phyloP scores from a whole-genome alignment of 1,140 invertebrate genomes.

The Drosophila mayri region DNA sequence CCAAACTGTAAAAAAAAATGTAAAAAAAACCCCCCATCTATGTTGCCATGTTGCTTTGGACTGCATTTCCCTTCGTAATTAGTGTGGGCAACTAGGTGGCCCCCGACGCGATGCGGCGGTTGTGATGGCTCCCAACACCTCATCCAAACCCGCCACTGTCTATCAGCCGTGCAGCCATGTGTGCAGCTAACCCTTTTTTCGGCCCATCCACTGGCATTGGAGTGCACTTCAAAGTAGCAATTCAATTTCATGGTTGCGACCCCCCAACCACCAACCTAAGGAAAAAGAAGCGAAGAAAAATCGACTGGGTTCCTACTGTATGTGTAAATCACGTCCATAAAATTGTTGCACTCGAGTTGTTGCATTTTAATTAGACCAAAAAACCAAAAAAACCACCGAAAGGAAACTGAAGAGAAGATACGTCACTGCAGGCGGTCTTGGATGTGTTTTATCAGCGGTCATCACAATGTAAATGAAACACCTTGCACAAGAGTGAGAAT shows the following conservation, averaged over 20 bases:
- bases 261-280: background rate
- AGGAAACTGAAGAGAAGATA: background rate
- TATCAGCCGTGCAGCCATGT: slow-evolving; percentile 74
- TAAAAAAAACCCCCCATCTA: background rate
- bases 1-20: slow-evolving; percentile 5
- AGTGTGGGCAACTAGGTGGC: slow-evolving; percentile 75
- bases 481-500: slow-evolving; percentile 42
- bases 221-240: slow-evolving; percentile 83
- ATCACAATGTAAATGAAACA: slow-evolving; percentile 48
- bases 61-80: slow-evolving; percentile 55
- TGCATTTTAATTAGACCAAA: slow-evolving; percentile 65
- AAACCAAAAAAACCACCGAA: background rate
- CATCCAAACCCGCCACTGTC: slow-evolving; percentile 37
- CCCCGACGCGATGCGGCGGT: slow-evolving; percentile 24
- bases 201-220: slow-evolving; percentile 67
- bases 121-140: slow-evolving; percentile 47
- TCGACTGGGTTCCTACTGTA: slow-evolving; percentile 16
- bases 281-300: slow-evolving; percentile 12
- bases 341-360: slow-evolving; percentile 65
- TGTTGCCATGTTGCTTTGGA: slow-evolving; percentile 26
- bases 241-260: slow-evolving; percentile 78
- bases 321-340: slow-evolving; percentile 70
- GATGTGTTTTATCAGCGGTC: slow-evolving; percentile 53
- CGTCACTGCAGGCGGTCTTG: slow-evolving; percentile 35
- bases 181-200: slow-evolving; percentile 61